Evolutionary conservation across 2,797 vertebrate genomes (phyloP).

Genomic region (Pseudocheirus occidentalis): DNA sequence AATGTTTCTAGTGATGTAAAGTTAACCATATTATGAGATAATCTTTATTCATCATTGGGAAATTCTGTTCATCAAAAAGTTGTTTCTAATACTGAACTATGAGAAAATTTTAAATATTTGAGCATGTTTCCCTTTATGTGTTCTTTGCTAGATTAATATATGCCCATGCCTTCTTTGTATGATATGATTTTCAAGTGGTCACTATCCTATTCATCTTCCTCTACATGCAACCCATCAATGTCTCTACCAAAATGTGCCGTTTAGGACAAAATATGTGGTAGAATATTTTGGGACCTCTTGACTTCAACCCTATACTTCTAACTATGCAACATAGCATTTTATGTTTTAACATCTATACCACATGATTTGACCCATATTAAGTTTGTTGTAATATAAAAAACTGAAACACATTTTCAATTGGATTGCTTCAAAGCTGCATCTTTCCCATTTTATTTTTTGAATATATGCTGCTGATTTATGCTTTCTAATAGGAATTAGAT

Average conservation of each 20-base stretch:
- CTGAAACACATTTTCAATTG: background rate
- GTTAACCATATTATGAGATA: background rate
- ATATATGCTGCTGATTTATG: background rate
- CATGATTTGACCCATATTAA: background rate
- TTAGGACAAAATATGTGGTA: constrained; percentile 22
- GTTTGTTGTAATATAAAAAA: background rate
- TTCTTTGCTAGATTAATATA: constrained; percentile 44
- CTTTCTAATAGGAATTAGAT: background rate
- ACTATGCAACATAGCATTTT: background rate
- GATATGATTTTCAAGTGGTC: constrained; percentile 26
- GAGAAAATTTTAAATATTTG: background rate
- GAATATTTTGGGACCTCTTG: constrained; percentile 11
- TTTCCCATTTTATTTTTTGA: background rate
- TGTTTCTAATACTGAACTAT: background rate
- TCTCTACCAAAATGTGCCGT: constrained; percentile 16
- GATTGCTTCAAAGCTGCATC: background rate
- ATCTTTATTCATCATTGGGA: background rate
- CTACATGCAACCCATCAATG: constrained; percentile 4
- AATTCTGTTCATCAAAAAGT: background rate
- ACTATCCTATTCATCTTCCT: constrained; percentile 13
- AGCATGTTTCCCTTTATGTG: background rate
- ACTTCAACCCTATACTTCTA: constrained; percentile 5
- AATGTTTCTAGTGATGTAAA: background rate
- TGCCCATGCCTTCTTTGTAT: constrained; percentile 30
- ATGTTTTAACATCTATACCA: background rate